Percentiles rank a stretch among this genome's conserved stretches.
Conservation (phyloP, 2,113 vertebrate genomes). For the Apus apus region DNA sequence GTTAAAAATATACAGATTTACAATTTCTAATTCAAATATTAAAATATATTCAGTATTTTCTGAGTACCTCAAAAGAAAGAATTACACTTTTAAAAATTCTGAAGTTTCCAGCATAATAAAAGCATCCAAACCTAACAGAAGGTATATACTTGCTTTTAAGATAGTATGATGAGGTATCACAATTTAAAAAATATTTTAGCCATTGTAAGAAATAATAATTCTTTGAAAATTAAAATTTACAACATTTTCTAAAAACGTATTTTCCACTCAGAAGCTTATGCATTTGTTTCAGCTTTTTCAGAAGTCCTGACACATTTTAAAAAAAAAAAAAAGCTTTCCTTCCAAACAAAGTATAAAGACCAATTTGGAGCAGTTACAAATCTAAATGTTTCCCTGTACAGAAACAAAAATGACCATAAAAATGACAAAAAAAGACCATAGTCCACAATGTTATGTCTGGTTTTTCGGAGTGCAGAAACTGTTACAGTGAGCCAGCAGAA, state of each 20-base stretch:
- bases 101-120: not conserved
- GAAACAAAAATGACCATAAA: not conserved
- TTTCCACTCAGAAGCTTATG: not conserved
- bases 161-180: not conserved
- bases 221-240: not conserved
- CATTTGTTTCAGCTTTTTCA: not conserved
- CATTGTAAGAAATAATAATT: not conserved
- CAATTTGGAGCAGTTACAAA: not conserved
- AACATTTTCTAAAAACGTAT: not conserved
- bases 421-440: too few relatives aligned
- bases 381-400: not conserved
- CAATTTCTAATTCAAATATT: not conserved
- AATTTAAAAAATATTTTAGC: not conserved
- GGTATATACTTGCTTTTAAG: not conserved
- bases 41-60: not conserved
- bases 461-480: not conserved
- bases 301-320: not conserved
- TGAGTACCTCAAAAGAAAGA: not conserved
- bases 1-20: not conserved
- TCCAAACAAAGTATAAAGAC: not conserved
- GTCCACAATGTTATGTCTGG: not conserved
- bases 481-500: not conserved
- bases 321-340: not conserved
- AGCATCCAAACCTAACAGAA: not conserved
- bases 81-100: not conserved